These are phyloP conservation scores for Erythrocebus patas DNA, from an alignment of 2,113 vertebrate genomes.

Conservation along the genomic window DNA sequence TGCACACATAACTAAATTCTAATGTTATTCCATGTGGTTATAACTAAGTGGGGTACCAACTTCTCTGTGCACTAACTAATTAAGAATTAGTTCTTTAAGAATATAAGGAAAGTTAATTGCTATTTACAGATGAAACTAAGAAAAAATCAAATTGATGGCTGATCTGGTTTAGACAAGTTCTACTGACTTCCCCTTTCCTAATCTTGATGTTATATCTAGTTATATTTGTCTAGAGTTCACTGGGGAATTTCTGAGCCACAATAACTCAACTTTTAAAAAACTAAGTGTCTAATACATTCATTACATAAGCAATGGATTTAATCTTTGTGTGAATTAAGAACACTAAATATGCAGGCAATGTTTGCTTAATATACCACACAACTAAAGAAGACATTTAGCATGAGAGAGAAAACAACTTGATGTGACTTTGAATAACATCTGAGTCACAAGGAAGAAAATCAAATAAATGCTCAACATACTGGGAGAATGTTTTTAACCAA, in stretches of 20 bases:
- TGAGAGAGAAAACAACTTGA: constrained; percentile 42
- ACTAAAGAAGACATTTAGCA: constrained; percentile 36
- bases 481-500: neutral
- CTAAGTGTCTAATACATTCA: neutral
- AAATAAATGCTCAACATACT: constrained; percentile 46
- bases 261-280: neutral
- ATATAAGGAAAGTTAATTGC: neutral
- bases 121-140: neutral
- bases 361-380: constrained; percentile 24
- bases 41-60: neutral
- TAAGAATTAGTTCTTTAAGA: neutral
- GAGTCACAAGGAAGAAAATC: constrained; percentile 52
- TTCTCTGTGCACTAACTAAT: neutral
- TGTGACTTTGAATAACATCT: constrained; percentile 46
- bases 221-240: neutral
- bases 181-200: neutral
- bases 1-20: neutral
- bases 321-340: constrained; percentile 42
- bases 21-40: neutral
- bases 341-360: constrained; percentile 7
- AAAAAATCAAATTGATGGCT: neutral
- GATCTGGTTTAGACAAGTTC: neutral
- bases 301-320: constrained; percentile 19
- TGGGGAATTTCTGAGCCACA: neutral
- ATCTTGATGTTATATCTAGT: neutral